These are phyloP conservation scores for Hemiscyllium ocellatum DNA, from an alignment of 2,113 vertebrate species.

Conservation along the genomic window DNA sequence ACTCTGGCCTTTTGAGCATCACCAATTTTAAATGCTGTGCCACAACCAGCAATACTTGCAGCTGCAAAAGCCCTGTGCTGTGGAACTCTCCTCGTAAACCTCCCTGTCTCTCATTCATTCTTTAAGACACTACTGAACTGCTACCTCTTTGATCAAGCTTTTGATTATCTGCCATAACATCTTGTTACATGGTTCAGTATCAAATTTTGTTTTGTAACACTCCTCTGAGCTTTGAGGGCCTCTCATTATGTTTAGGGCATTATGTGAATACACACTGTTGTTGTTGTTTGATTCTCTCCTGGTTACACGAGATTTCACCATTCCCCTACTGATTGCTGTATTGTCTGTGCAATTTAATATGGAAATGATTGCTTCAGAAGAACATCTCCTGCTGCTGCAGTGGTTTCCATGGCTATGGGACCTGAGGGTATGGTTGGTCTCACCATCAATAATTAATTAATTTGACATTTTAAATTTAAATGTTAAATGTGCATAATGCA, in stretches of 20 bases:
- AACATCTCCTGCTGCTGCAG: background rate
- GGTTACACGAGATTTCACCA: background rate
- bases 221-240: background rate
- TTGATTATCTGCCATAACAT: background rate
- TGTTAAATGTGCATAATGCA: conserved; percentile 5
- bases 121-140: background rate
- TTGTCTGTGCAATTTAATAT: background rate
- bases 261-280: background rate
- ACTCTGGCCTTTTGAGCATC: background rate
- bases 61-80: background rate
- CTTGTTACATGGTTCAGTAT: background rate
- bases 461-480: conserved; percentile 32
- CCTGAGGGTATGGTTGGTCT: background rate
- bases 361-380: background rate
- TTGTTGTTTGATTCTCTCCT: background rate
- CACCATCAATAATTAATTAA: conserved; percentile 12
- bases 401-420: background rate
- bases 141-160: background rate
- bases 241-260: background rate
- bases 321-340: background rate
- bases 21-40: background rate
- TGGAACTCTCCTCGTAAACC: background rate
- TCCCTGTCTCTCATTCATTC: background rate
- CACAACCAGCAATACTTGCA: background rate
- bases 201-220: background rate